Conservation (phyloP, 2,888 invertebrate species). For the Netelia inedita region DNA sequence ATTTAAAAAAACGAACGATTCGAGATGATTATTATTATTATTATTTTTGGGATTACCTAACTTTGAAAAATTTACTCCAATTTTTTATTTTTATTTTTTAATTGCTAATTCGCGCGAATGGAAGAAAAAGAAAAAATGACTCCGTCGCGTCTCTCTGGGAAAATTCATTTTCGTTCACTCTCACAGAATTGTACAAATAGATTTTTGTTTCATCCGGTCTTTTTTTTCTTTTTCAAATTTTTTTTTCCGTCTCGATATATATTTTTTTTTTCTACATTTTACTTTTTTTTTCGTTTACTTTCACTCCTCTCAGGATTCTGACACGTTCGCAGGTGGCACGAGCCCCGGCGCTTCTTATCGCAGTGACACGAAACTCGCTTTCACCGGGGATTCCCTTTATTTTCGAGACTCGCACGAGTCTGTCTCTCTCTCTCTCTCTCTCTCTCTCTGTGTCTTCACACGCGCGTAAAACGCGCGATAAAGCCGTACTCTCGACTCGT, state of each 20-base stretch:
- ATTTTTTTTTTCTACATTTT: not conserved
- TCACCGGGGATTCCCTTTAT: slow-evolving; percentile 47
- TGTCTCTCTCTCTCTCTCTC: not conserved
- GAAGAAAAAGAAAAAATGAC: too few relatives aligned
- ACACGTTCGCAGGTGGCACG: slow-evolving; percentile 50
- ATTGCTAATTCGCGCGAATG: too few relatives aligned
- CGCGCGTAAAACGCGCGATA: slow-evolving; percentile 19
- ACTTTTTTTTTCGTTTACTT: not conserved
- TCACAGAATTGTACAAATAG: not conserved
- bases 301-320: slow-evolving; percentile 9
- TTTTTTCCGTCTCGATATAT: not conserved
- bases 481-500: not conserved
- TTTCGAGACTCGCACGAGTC: slow-evolving; percentile 1
- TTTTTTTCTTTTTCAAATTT: not conserved
- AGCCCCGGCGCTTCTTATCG: slow-evolving; percentile 53
- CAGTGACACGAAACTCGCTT: slow-evolving; percentile 54
- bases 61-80: too few relatives aligned
- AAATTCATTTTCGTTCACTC: not conserved
- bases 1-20: too few relatives aligned
- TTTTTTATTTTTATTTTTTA: too few relatives aligned
- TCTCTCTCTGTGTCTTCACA: too few relatives aligned
- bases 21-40: too few relatives aligned
- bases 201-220: not conserved
- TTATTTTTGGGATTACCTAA: too few relatives aligned
- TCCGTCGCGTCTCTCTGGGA: too few relatives aligned